Evolutionary conservation across 1,140 invertebrate species (phyloP).

Genomic region (Hycleus phaleratus): DNA sequence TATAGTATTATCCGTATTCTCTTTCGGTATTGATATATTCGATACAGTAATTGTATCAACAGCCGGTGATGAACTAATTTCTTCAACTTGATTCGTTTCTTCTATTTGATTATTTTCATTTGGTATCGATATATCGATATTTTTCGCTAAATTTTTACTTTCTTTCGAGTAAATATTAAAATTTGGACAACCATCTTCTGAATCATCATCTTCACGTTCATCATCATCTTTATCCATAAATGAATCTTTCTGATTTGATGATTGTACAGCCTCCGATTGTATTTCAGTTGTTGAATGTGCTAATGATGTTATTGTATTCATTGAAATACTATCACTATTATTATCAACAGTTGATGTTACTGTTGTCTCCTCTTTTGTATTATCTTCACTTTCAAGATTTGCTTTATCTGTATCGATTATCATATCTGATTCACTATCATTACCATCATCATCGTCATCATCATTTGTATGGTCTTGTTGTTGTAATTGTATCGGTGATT

Average conservation of each 20-base stretch:
- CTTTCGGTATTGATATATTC: too few relatives aligned
- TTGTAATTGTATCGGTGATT: conserved; percentile 44
- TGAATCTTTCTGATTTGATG: conserved; percentile 9
- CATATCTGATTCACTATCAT: conserved; percentile 55
- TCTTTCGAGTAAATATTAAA: conserved; percentile 75
- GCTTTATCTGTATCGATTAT: conserved; percentile 53
- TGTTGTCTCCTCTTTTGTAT: conserved; percentile 14
- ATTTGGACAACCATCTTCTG: conserved; percentile 69
- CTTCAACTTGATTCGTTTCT: conserved; percentile 25
- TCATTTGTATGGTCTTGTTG: conserved; percentile 1
- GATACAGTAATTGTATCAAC: too few relatives aligned
- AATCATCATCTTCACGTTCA: conserved; percentile 45
- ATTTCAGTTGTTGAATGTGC: conserved; percentile 11
- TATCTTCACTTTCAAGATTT: conserved; percentile 21
- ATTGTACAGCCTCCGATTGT: conserved; percentile 19
- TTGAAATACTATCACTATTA: conserved; percentile 2
- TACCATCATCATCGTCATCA: conserved; percentile 43
- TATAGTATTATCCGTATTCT: too few relatives aligned
- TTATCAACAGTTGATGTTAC: conserved; percentile 19
- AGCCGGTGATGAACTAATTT: conserved; percentile 35
- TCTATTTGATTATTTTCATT: conserved; percentile 24
- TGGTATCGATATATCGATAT: conserved; percentile 42
- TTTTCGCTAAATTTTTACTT: conserved; percentile 64
- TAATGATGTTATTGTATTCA: neutral
- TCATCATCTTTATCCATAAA: conserved; percentile 30